A percentile compares a stretch with the other conserved stretches of the same genome.
Conservation (phyloP, 2,797 vertebrate species). For the Mico argentatus region DNA sequence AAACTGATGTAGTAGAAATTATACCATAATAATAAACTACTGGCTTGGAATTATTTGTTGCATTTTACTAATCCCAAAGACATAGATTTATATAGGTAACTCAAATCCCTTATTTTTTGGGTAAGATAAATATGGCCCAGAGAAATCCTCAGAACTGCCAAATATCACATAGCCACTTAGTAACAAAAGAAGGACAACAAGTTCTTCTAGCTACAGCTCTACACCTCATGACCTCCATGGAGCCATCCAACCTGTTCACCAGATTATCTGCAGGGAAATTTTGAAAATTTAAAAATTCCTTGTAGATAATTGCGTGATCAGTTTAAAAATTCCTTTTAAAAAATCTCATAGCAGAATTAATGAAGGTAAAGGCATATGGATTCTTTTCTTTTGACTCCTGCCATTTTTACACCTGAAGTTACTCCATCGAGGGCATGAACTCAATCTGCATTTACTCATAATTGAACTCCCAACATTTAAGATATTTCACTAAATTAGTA, state of each 20-base stretch:
- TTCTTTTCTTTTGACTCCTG: not conserved
- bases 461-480: not conserved
- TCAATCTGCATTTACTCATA: not conserved
- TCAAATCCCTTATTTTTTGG: not conserved
- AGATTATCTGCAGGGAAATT: not conserved
- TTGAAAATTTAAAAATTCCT: not conserved
- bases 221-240: rapidly evolving
- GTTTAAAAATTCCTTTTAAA: not conserved
- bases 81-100: not conserved
- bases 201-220: not conserved
- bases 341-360: not conserved
- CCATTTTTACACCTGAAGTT: not conserved
- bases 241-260: not conserved
- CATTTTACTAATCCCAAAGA: not conserved
- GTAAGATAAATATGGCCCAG: not conserved
- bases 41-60: not conserved
- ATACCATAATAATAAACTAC: not conserved
- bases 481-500: not conserved
- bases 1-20: not conserved
- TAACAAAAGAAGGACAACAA: not conserved
- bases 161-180: not conserved
- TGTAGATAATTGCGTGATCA: not conserved
- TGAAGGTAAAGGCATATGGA: not conserved
- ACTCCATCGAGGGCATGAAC: not conserved
- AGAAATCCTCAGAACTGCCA: not conserved